These are phyloP conservation scores for Paracanthobrama guichenoti DNA, from an alignment of 2,113 vertebrate species.

Conservation along the genomic window DNA sequence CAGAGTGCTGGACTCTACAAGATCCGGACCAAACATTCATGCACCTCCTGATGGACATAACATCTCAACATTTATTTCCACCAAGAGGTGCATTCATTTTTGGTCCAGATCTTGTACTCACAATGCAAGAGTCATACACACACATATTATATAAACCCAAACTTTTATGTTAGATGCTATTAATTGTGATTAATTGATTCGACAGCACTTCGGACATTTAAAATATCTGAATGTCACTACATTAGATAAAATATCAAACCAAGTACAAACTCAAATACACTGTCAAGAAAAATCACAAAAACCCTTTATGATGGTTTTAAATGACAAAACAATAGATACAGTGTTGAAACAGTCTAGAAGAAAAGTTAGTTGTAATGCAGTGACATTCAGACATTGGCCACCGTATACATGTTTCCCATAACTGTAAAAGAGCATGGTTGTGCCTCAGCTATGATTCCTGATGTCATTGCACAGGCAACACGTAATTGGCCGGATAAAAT, in stretches of 20 bases:
- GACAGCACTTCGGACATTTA: background rate
- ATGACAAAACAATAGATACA: background rate
- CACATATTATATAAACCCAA: too few relatives aligned
- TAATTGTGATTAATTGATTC: too few relatives aligned
- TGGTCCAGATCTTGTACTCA: too few relatives aligned
- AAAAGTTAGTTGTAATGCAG: background rate
- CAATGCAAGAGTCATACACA: too few relatives aligned
- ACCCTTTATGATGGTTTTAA: background rate
- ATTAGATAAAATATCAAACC: background rate
- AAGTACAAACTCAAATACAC: background rate
- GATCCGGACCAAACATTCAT: too few relatives aligned
- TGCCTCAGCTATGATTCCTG: background rate
- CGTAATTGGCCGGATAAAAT: conserved; percentile 84
- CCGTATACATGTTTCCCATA: background rate
- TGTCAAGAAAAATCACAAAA: background rate
- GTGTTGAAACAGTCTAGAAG: background rate
- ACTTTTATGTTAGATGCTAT: too few relatives aligned
- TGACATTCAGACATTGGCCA: conserved; percentile 6
- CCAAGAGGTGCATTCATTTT: too few relatives aligned
- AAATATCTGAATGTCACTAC: background rate
- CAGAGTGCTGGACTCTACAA: too few relatives aligned
- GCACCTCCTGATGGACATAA: too few relatives aligned
- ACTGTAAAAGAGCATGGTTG: background rate
- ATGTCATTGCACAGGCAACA: conserved; percentile 68
- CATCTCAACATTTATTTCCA: too few relatives aligned